Conservation (phyloP, 2,888 invertebrate species). For the Panzeria rudis region DNA sequence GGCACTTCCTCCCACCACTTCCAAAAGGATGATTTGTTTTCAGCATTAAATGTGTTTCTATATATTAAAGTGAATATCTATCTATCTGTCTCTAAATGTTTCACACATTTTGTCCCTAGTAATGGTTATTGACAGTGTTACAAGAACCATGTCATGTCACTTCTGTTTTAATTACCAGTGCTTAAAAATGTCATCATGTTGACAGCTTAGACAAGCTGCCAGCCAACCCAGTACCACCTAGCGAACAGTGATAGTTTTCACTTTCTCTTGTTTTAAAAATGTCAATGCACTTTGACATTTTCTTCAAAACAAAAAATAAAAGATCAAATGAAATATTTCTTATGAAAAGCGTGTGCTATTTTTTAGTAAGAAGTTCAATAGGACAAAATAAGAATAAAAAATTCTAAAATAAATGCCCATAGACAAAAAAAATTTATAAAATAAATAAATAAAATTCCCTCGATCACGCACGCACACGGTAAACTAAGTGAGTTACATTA, state of each 20-base stretch:
- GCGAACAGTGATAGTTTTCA: conserved; percentile 22
- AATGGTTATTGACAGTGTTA: conserved; percentile 64
- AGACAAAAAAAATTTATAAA: too few relatives aligned
- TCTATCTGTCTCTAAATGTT: neutral
- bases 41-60: neutral
- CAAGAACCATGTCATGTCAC: conserved; percentile 65
- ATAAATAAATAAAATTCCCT: too few relatives aligned
- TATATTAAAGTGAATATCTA: neutral
- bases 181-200: conserved; percentile 67
- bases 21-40: neutral
- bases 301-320: neutral
- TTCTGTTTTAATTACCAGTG: conserved; percentile 65
- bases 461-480: too few relatives aligned
- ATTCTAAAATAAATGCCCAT: too few relatives aligned
- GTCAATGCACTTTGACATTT: conserved; percentile 55
- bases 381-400: neutral
- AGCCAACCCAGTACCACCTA: neutral
- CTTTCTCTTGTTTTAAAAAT: conserved; percentile 14
- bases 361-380: neutral
- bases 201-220: conserved; percentile 57
- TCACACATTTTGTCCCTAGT: neutral
- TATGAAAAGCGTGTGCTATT: neutral
- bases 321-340: neutral
- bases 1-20: neutral
- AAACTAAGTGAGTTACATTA: too few relatives aligned